phyloP scores from a whole-genome alignment of 2,113 vertebrate genomes.

The Chamaea fasciata region DNA sequence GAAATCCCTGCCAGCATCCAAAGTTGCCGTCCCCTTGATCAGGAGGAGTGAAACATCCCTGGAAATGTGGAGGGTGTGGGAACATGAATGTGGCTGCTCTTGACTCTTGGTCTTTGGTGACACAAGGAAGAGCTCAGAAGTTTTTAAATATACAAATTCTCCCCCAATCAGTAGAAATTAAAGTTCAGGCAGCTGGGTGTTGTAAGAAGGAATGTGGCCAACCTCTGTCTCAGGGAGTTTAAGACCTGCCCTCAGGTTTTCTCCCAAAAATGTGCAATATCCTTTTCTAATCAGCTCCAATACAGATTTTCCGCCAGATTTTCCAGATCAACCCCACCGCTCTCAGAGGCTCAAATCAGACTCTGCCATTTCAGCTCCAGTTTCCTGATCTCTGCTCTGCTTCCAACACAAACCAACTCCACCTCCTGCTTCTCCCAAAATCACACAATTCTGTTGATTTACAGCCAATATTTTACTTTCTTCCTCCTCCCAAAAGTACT shows the following conservation, averaged over 20 bases:
- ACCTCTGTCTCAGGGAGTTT: not conserved
- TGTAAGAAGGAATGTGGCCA: not conserved
- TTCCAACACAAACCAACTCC: not conserved
- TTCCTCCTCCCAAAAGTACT: not conserved
- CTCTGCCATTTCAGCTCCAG: not conserved
- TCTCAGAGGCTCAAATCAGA: not conserved
- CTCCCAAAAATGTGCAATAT: not conserved
- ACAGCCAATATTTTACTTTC: not conserved
- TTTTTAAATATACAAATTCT: rapidly evolving
- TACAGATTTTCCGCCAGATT: not conserved
- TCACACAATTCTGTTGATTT: not conserved
- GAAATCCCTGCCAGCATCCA: not conserved
- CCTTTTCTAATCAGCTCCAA: not conserved
- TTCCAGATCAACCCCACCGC: not conserved
- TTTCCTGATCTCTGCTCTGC: not conserved
- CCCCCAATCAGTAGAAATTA: rapidly evolving
- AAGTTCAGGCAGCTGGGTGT: not conserved
- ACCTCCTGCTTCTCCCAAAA: not conserved
- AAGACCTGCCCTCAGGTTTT: rapidly evolving
- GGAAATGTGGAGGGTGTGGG: not conserved
- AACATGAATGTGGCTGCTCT: rapidly evolving
- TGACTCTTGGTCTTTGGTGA: not conserved
- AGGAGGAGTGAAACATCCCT: not conserved
- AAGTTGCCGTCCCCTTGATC: rapidly evolving
- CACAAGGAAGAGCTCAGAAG: not conserved